Evolutionary conservation across 2,797 vertebrate genomes (phyloP).

Genomic region (Smutsia gigantea): DNA sequence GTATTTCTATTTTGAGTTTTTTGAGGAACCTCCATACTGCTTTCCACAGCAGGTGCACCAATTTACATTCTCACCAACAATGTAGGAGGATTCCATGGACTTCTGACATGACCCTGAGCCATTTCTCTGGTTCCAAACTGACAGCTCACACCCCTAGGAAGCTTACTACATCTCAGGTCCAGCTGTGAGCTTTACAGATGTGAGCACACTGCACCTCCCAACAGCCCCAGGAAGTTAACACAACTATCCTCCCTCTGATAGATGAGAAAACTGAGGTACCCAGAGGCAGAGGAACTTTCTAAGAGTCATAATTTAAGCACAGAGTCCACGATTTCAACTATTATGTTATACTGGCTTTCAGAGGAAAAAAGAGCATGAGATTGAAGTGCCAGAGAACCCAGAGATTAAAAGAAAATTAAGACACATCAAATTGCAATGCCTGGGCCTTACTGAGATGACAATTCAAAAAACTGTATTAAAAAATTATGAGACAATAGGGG

Average conservation of each 20-base stretch:
- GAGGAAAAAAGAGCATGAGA: neutral
- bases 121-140: neutral
- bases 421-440: neutral
- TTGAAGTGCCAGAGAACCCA: neutral
- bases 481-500: neutral
- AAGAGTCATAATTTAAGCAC: neutral
- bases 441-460: neutral
- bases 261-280: neutral
- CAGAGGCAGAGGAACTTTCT: neutral
- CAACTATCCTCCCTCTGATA: neutral
- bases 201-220: neutral
- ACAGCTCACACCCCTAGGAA: neutral
- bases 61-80: too few relatives aligned
- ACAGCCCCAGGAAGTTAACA: neutral
- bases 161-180: neutral
- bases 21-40: too few relatives aligned
- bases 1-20: too few relatives aligned
- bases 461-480: neutral
- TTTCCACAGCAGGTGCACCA: too few relatives aligned
- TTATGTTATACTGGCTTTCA: neutral
- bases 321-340: neutral
- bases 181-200: neutral
- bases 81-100: too few relatives aligned
- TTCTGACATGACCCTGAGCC: neutral
- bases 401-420: constrained; percentile 29